These are phyloP conservation scores for Prochilodus magdalenae DNA, from an alignment of 2,113 vertebrate genomes.

Conservation along the genomic window DNA sequence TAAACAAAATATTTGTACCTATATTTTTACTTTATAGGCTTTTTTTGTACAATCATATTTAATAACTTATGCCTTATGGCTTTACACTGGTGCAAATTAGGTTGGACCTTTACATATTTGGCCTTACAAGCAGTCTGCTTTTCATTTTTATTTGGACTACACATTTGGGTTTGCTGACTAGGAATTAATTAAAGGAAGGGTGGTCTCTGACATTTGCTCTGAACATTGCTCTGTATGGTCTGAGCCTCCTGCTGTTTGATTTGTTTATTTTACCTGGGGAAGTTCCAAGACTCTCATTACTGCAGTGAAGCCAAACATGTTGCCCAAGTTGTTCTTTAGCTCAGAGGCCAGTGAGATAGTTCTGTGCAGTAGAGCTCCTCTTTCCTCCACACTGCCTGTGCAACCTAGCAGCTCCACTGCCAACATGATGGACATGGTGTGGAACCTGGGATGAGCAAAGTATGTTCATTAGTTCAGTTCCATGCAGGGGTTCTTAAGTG, in stretches of 20 bases:
- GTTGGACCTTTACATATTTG: too few relatives aligned
- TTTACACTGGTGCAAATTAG: too few relatives aligned
- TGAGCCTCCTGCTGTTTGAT: neutral
- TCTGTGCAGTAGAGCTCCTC: conserved; percentile 89
- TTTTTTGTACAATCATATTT: too few relatives aligned
- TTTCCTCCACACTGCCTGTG: conserved; percentile 87
- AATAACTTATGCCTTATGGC: too few relatives aligned
- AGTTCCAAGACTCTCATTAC: conserved; percentile 93
- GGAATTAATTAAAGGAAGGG: too few relatives aligned
- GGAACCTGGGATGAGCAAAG: conserved; percentile 77
- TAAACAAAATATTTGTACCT: too few relatives aligned
- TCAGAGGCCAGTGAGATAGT: conserved; percentile 90
- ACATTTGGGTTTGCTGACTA: too few relatives aligned
- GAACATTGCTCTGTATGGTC: neutral
- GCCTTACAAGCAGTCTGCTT: too few relatives aligned
- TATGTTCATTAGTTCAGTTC: neutral
- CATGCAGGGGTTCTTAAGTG: neutral
- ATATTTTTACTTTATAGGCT: too few relatives aligned
- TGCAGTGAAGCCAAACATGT: conserved; percentile 94
- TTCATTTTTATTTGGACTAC: too few relatives aligned
- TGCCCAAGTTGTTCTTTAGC: conserved; percentile 89
- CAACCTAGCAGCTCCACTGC: conserved; percentile 92
- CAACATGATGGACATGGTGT: conserved; percentile 93
- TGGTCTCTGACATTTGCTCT: too few relatives aligned
- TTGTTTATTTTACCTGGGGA: conserved; percentile 82